Conservation (phyloP, 2,797 vertebrate species). For the Sternotherus odoratus region DNA sequence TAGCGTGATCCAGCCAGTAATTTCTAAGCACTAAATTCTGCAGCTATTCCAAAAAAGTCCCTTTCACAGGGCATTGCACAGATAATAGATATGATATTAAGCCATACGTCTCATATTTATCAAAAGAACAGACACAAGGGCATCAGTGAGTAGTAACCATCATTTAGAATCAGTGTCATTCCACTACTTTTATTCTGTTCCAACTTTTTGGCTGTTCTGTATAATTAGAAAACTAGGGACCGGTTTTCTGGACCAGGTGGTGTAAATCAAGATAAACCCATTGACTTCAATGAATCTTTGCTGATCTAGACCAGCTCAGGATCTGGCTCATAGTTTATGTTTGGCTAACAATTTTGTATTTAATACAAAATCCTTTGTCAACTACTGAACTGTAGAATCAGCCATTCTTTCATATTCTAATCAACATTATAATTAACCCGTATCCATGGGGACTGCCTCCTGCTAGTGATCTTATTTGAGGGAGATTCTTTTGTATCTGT, state of each 20-base stretch:
- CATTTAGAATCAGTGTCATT: neutral
- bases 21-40: neutral
- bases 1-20: accelerated
- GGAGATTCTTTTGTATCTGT: slow-evolving; percentile 44
- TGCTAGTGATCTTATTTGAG: slow-evolving; percentile 27
- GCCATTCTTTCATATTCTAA: slow-evolving; percentile 25
- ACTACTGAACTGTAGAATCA: neutral
- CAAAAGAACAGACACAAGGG: neutral
- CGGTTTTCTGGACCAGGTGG: too few relatives aligned
- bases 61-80: neutral
- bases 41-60: neutral
- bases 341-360: neutral
- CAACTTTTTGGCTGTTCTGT: neutral
- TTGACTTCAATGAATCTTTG: neutral
- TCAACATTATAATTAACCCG: slow-evolving; percentile 50
- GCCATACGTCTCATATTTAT: neutral
- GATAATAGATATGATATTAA: neutral
- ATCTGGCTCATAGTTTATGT: neutral
- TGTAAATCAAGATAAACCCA: slow-evolving; percentile 2
- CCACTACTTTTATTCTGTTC: neutral
- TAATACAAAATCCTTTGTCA: neutral
- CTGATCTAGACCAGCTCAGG: neutral
- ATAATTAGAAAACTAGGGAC: neutral
- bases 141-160: neutral
- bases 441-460: slow-evolving; percentile 52